Percentiles rank a stretch among this genome's conserved stretches.
phyloP scores from a whole-genome alignment of 2,797 vertebrate species.

The Clangula hyemalis region DNA sequence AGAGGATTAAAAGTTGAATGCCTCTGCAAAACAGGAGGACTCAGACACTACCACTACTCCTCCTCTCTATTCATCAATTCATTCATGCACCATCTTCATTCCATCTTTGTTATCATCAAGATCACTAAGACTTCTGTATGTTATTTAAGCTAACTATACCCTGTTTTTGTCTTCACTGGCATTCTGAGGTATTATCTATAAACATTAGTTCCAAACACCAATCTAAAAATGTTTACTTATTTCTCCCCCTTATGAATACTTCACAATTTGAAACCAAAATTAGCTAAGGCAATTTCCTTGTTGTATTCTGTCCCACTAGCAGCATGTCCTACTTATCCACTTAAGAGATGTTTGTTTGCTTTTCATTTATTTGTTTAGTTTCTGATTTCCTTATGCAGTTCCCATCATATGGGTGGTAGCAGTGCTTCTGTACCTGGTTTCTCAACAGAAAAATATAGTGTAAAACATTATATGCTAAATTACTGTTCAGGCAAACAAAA shows the following conservation, averaged over 20 bases:
- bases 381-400: slow-evolving; percentile 65
- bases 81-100: background rate
- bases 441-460: background rate
- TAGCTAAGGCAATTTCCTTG: slow-evolving; percentile 53
- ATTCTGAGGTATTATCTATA: slow-evolving; percentile 54
- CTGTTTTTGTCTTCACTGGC: slow-evolving; percentile 75
- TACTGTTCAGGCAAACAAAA: background rate
- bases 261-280: slow-evolving; percentile 49
- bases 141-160: slow-evolving; percentile 21
- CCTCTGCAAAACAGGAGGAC: background rate
- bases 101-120: slow-evolving; percentile 26
- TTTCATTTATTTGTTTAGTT: slow-evolving; percentile 69
- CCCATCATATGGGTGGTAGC: slow-evolving; percentile 50
- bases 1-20: slow-evolving; percentile 1
- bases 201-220: background rate
- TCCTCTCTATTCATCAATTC: background rate
- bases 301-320: slow-evolving; percentile 33
- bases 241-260: slow-evolving; percentile 21
- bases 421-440: slow-evolving; percentile 23
- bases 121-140: slow-evolving; percentile 8
- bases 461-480: background rate
- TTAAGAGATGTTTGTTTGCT: slow-evolving; percentile 70
- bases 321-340: slow-evolving; percentile 65
- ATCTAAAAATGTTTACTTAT: slow-evolving; percentile 41
- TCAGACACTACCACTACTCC: background rate